Percentiles rank a stretch among this genome's conserved stretches.
phyloP scores from a whole-genome alignment of 2,113 vertebrate genomes.

The Gymnogyps californianus region DNA sequence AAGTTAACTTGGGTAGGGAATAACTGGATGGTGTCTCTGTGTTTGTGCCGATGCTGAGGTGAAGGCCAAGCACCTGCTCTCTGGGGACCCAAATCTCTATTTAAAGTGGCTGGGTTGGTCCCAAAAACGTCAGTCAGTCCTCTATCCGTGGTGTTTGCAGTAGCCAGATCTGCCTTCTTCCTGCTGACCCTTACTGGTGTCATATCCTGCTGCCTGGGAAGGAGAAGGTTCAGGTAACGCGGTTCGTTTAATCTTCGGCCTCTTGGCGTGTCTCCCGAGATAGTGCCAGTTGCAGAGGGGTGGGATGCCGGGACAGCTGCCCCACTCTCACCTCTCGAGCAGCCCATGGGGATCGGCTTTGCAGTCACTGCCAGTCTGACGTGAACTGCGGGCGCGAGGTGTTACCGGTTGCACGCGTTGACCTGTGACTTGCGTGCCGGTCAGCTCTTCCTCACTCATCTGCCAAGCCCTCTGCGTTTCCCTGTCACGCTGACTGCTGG shows the following conservation, averaged over 20 bases:
- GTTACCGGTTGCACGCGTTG: background rate
- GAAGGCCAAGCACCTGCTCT: background rate
- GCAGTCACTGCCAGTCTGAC: background rate
- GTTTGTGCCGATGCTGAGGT: background rate
- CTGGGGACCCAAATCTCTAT: background rate
- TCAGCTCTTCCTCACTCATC: background rate
- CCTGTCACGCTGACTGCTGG: background rate
- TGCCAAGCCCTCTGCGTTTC: background rate
- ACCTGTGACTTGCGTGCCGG: background rate
- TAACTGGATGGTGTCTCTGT: background rate
- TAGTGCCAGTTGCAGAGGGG: background rate
- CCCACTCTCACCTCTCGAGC: fast-evolving
- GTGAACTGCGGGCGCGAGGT: fast-evolving
- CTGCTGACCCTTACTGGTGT: background rate
- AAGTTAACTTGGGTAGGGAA: background rate
- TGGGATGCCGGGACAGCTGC: background rate
- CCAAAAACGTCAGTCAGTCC: background rate
- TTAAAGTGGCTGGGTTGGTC: background rate
- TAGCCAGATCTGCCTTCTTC: background rate
- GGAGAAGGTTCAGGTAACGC: background rate
- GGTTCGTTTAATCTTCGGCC: background rate
- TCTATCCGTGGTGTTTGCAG: background rate
- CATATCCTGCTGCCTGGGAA: background rate
- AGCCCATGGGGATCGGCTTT: background rate
- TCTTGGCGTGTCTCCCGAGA: fast-evolving